Evolutionary conservation across 2,113 vertebrate genomes (phyloP), one percentile per base, ranked within the genome.

Genomic region (Menidia beryllina): DNA sequence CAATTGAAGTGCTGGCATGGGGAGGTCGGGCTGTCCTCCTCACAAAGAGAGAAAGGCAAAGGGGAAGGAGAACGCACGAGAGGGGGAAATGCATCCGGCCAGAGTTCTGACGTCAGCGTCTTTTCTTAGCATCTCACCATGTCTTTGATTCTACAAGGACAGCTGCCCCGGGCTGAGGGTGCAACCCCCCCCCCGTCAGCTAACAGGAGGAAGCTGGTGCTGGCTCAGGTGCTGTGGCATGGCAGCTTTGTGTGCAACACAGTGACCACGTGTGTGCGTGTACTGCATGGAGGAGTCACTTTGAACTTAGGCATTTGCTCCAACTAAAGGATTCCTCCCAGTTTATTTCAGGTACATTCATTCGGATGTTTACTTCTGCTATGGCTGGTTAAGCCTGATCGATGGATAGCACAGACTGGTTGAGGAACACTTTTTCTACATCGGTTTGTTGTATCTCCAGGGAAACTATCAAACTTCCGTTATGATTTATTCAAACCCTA

Each of bases 1-100:
- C 20, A 9, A 79, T 63, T 77, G 72, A 79, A 84, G 76, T 73
- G 67, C 82, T 90, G 88, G 87, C 87, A 86, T 76, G 61, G 38
- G 26, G 56, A 63, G 38, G 53, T 70, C 53, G 70, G 66, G 48
- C 15, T 64, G 84, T 86, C 85, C 83, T 72, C 71, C 39, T 87
- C 65, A 70, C 56, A 75, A 77, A 60, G 66, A 68, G 75, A 74
- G 52, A 60, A 34, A 47, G 27, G 20, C 19, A 20, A 73, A 34
- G 27, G 12, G 41, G 60, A 53, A 51, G 61, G 45, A 34, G 7
- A 49, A 36, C 66, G 53, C 27, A 23, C 13, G 41, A 36, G 65
- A 53, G 21, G 50, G 47, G 39, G 15, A 38, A 38, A 49, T 57
- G 49, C 25, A 55, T 47, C 64, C 21, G 13, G 54, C 50, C 30